Percentiles rank a stretch among this genome's conserved stretches.
phyloP scores from a whole-genome alignment of 2,797 vertebrate genomes.

The Bovichtus variegatus region DNA sequence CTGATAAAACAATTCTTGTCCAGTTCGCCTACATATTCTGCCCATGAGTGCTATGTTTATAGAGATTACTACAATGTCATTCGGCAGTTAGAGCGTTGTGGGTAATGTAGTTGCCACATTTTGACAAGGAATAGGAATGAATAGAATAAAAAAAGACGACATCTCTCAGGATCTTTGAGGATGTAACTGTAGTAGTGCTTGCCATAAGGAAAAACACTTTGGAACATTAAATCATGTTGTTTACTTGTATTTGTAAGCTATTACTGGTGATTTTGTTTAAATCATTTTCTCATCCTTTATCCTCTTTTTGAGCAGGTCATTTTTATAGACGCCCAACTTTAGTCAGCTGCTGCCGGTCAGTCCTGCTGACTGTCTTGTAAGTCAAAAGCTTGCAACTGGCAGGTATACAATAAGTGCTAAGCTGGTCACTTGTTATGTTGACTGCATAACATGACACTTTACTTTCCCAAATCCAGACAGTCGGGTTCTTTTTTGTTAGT shows the following conservation, averaged over 20 bases:
- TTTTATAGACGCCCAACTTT: background rate
- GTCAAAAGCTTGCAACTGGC: background rate
- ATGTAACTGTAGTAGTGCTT: background rate
- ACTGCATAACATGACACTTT: background rate
- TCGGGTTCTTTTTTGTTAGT: background rate
- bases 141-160: too few relatives aligned
- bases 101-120: too few relatives aligned
- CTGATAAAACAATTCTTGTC: too few relatives aligned
- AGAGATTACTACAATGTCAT: too few relatives aligned
- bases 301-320: background rate
- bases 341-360: conserved; percentile 14
- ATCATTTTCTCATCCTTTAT: too few relatives aligned
- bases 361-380: conserved; percentile 13
- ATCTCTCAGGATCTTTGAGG: too few relatives aligned
- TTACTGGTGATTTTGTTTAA: too few relatives aligned
- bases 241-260: background rate
- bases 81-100: too few relatives aligned
- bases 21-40: too few relatives aligned
- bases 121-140: too few relatives aligned
- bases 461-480: background rate
- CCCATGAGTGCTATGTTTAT: too few relatives aligned
- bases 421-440: conserved; percentile 6
- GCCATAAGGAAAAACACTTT: background rate
- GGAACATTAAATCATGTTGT: background rate
- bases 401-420: background rate